Base-by-base conservation (phyloP, 2,888 invertebrate species). In the Apomyelois bistriatella region DNA sequence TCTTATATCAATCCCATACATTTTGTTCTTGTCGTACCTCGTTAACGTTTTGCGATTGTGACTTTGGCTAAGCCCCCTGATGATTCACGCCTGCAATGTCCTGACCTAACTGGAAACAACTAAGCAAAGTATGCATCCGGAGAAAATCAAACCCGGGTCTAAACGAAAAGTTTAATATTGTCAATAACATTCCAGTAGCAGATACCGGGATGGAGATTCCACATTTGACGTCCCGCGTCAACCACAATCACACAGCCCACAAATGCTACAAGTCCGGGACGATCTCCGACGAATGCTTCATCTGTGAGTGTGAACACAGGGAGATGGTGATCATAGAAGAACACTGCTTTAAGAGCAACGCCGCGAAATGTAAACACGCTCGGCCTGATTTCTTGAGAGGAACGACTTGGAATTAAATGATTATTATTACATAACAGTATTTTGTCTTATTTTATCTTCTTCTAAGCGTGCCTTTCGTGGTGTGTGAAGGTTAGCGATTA, bases 341-440 rank as follows among this genome's bases (percentile, higher is more conserved):
- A 47, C 82, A 85, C 43, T 87, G 87, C 57, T 88, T 74, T 52
- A 76, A 70, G 55, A 85, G 72, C 32, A 66, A 78, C 0, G 60
- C 60, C 0, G 46, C 56, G 0, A 59, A 60, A 0, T 88, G 87
- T 48, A 53, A 22, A 0, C 47, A 74, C 13, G 62, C 60, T 0
- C 58, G 48, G 7, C 83, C 85, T 0, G 59, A 67, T 6, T 83
- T 82, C 51, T 61, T 82, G n/a, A 51, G n/a, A n/a, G 32, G 15
- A 9, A 12, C 7, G 6, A 15, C 7, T 38, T 38, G 37, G 37
- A 38, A 38, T 38, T 10, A 38, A 13, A 13, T 35, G 1, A 10
- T 35, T 35, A 4, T 35, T 10, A 10, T 35, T 35, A 4, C 4
- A 35, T 35, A 22, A 5, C 22, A 3, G 22, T n/a, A n/a, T n/a